phyloP scores from a whole-genome alignment of 2,113 vertebrate species.

The Elachura formosa region DNA sequence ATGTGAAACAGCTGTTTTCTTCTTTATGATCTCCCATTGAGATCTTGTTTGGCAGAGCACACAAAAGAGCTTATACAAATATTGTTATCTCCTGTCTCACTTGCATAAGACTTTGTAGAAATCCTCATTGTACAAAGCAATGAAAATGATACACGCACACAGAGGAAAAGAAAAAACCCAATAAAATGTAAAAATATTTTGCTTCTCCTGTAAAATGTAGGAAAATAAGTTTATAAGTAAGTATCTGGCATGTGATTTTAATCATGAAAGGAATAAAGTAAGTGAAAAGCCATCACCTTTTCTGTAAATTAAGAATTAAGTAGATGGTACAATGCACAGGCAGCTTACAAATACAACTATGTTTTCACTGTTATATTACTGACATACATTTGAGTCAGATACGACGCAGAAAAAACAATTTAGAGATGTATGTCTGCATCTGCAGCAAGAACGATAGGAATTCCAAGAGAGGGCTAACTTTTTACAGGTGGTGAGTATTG shows the following conservation, averaged over 20 bases:
- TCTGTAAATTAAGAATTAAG: not conserved
- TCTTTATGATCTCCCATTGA: not conserved
- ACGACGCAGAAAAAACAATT: not conserved
- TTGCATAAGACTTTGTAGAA: not conserved
- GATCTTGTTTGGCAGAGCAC: not conserved
- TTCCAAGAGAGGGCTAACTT: not conserved
- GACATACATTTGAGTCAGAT: not conserved
- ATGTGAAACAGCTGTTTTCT: not conserved
- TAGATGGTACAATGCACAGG: not conserved
- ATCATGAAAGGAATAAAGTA: not conserved
- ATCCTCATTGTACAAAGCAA: not conserved
- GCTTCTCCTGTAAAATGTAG: not conserved
- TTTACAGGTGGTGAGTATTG: not conserved
- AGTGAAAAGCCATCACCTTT: not conserved
- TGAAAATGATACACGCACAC: not conserved
- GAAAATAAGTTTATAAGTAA: not conserved
- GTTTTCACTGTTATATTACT: not conserved
- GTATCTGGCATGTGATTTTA: not conserved
- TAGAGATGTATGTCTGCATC: not conserved
- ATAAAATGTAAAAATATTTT: not conserved
- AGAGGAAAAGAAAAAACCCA: not conserved
- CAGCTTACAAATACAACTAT: not conserved
- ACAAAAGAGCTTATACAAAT: not conserved
- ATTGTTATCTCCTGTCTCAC: not conserved
- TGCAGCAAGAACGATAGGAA: not conserved